Evolutionary conservation across 2,113 vertebrate genomes (phyloP), one percentile per base, ranked within the genome.

Genomic region (Mola mola): DNA sequence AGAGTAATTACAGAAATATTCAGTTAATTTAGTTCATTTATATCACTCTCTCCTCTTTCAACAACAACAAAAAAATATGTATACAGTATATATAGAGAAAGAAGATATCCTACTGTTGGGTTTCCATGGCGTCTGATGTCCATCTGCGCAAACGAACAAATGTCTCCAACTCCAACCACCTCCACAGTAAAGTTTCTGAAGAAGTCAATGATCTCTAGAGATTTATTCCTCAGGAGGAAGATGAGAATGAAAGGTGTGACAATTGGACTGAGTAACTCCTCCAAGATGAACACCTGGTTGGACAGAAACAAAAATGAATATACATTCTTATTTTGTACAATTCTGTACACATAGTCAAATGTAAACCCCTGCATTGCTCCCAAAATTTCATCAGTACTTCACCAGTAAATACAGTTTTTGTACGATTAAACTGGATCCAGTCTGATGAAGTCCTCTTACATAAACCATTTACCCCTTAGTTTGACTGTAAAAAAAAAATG

Each of bases 101-200:
- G 5, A 73, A 40, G 4, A 38, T 24, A 29, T 19, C 88, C 81
- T 93, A 98, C 97, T 68, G 95, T 95, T 0, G 97, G 97, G 87
- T 98, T 96, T 53, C 97, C 97, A 0, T 99, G 97, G 43, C 97
- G 96, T 26, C 97, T 94, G 80, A 99, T 96, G 0, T 99, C 97
- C 97, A 99, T 98, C 89, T 99, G 97, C 3, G 97, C 97, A 5
- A 98, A 99, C 38, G 97, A 99, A 66, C 97, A 99, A 68, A 96
- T 98, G 82, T 99, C 97, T 0, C 97, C 97, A 4, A 98, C 97
- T 0, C 97, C 96, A 17, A 98, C 94, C n/a, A 99, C 97, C 82
- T 98, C 97, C 69, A 98, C 96, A 0, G 96, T 98, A 82, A 99
- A 99, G 88, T 98, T 99, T 55, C 97, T 93, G 88, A 99, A 99